Evolutionary conservation across 2,797 vertebrate species (phyloP).

Genomic region (Leptodactylus fallax): DNA sequence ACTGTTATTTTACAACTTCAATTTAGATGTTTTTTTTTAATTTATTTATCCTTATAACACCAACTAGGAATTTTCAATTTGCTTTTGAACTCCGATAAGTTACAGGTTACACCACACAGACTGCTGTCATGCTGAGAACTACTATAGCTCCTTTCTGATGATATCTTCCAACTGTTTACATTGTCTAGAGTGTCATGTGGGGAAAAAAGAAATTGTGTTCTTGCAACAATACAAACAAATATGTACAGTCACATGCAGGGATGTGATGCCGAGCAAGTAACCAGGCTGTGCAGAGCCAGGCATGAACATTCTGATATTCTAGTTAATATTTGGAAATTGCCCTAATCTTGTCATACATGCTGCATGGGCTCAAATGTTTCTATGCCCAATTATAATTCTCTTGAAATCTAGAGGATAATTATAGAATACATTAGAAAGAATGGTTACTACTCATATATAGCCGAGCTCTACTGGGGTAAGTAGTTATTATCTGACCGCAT

Average conservation of each 20-base stretch:
- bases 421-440: background rate
- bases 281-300: background rate
- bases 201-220: background rate
- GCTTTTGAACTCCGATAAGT: background rate
- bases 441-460: background rate
- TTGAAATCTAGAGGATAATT: background rate
- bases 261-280: background rate
- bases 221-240: conserved; percentile 6
- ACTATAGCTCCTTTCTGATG: background rate
- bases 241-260: background rate
- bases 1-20: background rate
- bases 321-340: background rate
- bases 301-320: background rate
- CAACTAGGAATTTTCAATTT: background rate
- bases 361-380: background rate
- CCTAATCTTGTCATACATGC: background rate
- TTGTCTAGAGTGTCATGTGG: background rate
- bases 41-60: background rate
- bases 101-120: background rate
- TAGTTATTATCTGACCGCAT: background rate
- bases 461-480: background rate
- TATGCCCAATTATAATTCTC: background rate
- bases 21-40: background rate
- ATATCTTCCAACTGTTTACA: conserved; percentile 14
- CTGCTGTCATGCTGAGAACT: background rate